Evolutionary conservation across 2,888 invertebrate species (phyloP), one percentile per base, ranked within the genome.

Genomic region (Euproctis similis): DNA sequence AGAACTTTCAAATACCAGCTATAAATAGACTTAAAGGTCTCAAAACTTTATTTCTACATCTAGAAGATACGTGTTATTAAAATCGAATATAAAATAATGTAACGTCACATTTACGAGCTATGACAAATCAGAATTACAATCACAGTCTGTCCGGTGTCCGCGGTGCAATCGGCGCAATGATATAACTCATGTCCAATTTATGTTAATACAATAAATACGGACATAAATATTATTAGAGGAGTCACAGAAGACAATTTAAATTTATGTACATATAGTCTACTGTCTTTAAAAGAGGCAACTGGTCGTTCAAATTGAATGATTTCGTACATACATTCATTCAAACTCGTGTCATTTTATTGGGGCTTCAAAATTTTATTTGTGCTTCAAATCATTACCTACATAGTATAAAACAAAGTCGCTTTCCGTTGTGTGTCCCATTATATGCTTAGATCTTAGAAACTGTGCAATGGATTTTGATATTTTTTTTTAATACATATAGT

Each of bases 151-250:
- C 67, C 73, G 62, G 48, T 61, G 73, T 69, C 69, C 73, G 67
- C 70, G 61, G 56, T 61, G 74, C 75, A 73, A 73, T 80, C 64
- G 56, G 65, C 51, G 64, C 63, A 76, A 75, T 84, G 81, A 84
- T 82, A 84, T 84, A 82, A 84, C 75, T 82, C 82, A 82, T 64
- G 82, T 77, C 75, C 81, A 84, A 82, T 82, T 84, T 82, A 84
- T 84, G 81, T 82, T 84, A 82, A 81, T 84, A 80, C 74, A 75
- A 82, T 84, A 84, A 82, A 84, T 81, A 81, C 69, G 72, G 58
- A 69, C 76, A 82, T 84, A 82, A 84, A 84, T 82, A 74, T 77
- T 63, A 59, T 56, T 53, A 55, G 57, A 60, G 68, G 70, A 68
- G 65, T 59, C 61, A 53, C 62, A 62, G 66, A 68, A 74, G 70